Evolutionary conservation across 2,888 invertebrate species (phyloP).

Genomic region (Andricus quercusramuli): DNA sequence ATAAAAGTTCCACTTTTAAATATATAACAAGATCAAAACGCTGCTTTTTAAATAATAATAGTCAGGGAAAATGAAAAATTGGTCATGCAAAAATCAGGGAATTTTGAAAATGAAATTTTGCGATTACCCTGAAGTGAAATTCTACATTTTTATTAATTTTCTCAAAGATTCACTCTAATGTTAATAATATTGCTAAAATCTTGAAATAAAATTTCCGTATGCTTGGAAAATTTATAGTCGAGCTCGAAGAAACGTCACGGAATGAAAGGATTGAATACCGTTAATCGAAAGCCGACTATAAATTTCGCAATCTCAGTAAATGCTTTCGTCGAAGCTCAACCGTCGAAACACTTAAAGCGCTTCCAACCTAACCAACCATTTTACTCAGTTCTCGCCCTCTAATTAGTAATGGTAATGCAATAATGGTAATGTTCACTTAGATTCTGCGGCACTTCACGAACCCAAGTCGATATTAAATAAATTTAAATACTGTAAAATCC

Average conservation of each 20-base stretch:
- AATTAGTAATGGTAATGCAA: conserved; percentile 40
- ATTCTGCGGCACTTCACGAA: conserved; percentile 20
- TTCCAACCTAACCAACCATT: conserved; percentile 30
- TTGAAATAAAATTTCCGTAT: not conserved
- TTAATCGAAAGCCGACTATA: conserved; percentile 5
- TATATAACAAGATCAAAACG: no score
- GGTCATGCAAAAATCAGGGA: no score
- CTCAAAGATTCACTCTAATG: no score
- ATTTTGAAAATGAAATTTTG: no score
- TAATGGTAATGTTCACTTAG: conserved; percentile 37
- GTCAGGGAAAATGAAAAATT: no score
- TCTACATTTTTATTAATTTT: no score
- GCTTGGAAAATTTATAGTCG: not conserved
- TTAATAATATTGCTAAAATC: not conserved
- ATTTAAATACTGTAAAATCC: conserved; percentile 8
- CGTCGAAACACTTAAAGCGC: conserved; percentile 26
- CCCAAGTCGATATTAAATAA: conserved; percentile 23
- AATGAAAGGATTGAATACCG: not conserved
- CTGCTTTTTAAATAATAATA: no score
- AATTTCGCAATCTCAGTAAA: conserved; percentile 34
- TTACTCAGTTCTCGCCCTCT: conserved; percentile 23
- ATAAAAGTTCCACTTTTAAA: no score
- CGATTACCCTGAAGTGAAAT: no score
- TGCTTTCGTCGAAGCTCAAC: conserved; percentile 13
- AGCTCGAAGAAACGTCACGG: not conserved